Evolutionary conservation across 2,113 vertebrate species (phyloP).

Genomic region (Campylorhamphus procurvoides): DNA sequence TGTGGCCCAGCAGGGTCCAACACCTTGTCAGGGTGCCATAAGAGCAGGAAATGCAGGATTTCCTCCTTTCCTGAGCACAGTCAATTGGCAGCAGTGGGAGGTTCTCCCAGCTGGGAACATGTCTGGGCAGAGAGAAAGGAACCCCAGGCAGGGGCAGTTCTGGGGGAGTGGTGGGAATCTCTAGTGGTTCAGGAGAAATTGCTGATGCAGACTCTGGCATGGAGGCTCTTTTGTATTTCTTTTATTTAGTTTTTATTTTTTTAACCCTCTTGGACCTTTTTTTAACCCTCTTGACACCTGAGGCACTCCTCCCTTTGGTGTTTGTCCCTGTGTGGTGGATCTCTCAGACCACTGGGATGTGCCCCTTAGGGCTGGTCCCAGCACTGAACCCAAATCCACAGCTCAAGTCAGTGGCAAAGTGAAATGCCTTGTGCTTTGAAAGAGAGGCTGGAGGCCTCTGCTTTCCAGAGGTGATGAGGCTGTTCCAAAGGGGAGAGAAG

Average conservation of each 20-base stretch:
- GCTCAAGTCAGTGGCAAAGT: fast-evolving
- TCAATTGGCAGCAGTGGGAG: not conserved
- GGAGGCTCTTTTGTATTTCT: too few species aligned
- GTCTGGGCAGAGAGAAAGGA: not conserved
- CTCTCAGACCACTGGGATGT: not conserved
- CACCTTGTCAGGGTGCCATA: not conserved
- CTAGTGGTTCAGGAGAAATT: not conserved
- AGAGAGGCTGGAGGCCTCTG: not conserved
- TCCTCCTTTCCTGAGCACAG: not conserved
- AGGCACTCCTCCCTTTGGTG: not conserved
- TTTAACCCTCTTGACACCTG: not conserved
- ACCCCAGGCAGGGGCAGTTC: not conserved
- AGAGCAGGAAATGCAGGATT: not conserved
- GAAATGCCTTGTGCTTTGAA: fast-evolving
- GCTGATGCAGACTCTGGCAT: not conserved
- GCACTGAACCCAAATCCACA: fast-evolving
- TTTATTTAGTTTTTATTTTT: not conserved
- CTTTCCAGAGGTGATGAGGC: not conserved
- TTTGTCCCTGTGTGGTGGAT: not conserved
- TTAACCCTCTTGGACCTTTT: not conserved
- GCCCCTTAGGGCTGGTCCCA: not conserved
- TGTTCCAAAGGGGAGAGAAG: not conserved
- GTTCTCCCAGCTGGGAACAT: not conserved
- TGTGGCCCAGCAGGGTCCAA: not conserved
- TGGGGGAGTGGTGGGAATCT: not conserved